Conservation (phyloP, 2,888 invertebrate genomes). For the Hylaea fasciaria region DNA sequence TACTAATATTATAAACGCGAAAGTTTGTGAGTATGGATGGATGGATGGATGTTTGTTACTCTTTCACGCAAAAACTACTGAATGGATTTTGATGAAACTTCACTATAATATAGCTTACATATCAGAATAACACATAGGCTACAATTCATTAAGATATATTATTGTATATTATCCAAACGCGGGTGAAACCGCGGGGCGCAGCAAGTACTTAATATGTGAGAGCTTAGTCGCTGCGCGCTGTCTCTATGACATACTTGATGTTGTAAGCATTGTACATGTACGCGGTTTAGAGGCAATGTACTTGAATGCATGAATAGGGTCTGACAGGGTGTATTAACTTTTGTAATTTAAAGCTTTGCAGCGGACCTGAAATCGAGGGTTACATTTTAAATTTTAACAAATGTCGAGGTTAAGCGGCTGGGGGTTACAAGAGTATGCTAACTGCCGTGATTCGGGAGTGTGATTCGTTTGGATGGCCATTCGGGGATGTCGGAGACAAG, state of each 20-base stretch:
- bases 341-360: conserved; percentile 53
- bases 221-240: conserved; percentile 22
- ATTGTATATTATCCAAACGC: too few species aligned
- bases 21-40: too few species aligned
- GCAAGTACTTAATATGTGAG: not conserved
- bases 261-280: conserved; percentile 44
- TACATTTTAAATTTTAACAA: conserved; percentile 44
- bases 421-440: conserved; percentile 33
- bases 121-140: too few species aligned
- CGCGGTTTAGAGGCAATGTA: conserved; percentile 50
- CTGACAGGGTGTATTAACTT: conserved; percentile 60
- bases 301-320: conserved; percentile 59
- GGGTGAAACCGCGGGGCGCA: too few species aligned
- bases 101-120: too few species aligned
- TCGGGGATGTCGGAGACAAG: too few species aligned
- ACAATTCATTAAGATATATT: too few species aligned
- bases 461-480: too few species aligned
- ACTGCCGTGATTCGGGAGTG: not conserved
- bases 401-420: conserved; percentile 22
- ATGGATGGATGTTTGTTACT: too few species aligned
- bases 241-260: not conserved
- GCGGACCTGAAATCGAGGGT: conserved; percentile 41
- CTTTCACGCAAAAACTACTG: too few species aligned
- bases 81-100: too few species aligned
- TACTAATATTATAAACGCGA: too few species aligned